phyloP scores from a whole-genome alignment of 2,888 invertebrate species.

The Ernsta delagoae region DNA sequence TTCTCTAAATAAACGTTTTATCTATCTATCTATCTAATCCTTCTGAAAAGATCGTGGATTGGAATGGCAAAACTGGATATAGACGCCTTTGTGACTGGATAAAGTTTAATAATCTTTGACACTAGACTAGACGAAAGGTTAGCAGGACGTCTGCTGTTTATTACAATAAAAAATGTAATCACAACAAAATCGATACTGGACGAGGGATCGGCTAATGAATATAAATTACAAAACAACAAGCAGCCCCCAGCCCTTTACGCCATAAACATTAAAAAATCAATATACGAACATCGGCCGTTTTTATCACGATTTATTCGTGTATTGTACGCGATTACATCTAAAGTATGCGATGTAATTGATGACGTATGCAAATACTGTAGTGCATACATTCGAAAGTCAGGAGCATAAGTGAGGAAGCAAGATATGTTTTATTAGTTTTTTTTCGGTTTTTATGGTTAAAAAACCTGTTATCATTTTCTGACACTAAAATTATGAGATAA shows the following conservation, averaged over 20 bases:
- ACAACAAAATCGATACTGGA: constrained; percentile 39
- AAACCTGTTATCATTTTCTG: too few species aligned
- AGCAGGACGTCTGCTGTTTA: too few species aligned
- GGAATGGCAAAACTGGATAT: too few species aligned
- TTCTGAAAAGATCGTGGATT: too few species aligned
- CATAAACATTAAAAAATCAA: constrained; percentile 81
- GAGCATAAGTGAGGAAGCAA: background rate
- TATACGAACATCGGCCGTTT: constrained; percentile 73
- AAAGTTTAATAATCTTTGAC: too few species aligned
- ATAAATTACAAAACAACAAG: constrained; percentile 75
- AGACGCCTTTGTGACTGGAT: too few species aligned
- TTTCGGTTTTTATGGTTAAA: too few species aligned
- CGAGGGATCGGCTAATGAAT: constrained; percentile 67
- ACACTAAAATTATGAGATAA: too few species aligned
- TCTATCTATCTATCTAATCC: too few species aligned
- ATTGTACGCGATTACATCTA: constrained; percentile 81
- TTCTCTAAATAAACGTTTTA: too few species aligned
- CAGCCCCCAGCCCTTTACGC: constrained; percentile 70
- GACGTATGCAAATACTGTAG: constrained; percentile 61
- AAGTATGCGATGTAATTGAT: constrained; percentile 79
- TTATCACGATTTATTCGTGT: constrained; percentile 79
- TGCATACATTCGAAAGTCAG: background rate
- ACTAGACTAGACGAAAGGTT: too few species aligned
- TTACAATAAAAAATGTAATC: too few species aligned
- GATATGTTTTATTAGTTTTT: background rate